Evolutionary conservation across 2,888 invertebrate genomes (phyloP).

Genomic region (Amiota minor): DNA sequence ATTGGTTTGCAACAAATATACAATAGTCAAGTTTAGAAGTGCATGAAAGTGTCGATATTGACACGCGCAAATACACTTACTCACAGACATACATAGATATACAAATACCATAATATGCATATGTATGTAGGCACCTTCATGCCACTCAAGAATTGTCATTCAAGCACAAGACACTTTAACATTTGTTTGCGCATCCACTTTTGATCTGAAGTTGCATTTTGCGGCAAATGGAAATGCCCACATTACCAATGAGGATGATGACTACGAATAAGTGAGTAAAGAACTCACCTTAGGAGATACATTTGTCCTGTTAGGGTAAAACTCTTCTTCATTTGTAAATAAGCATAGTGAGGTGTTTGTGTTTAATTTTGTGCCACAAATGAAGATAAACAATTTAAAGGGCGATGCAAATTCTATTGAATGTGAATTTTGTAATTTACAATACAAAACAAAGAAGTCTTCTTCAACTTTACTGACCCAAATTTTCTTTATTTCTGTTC

Average conservation of each 20-base stretch:
- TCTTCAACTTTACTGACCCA: too few species aligned
- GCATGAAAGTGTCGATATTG: slow-evolving; percentile 17
- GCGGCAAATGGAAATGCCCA: not conserved
- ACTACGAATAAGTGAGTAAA: not conserved
- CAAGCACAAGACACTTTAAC: not conserved
- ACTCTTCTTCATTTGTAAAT: not conserved
- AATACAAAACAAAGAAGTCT: too few species aligned
- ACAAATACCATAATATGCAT: not conserved
- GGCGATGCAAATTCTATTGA: too few species aligned
- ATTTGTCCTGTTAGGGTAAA: not conserved
- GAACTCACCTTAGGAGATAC: not conserved
- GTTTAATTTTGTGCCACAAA: slow-evolving; percentile 25
- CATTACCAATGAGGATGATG: not conserved
- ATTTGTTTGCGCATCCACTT: slow-evolving; percentile 24
- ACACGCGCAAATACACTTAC: slow-evolving; percentile 23
- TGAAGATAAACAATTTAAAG: slow-evolving; percentile 3
- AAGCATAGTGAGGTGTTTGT: slow-evolving; percentile 22
- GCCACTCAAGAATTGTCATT: too few species aligned
- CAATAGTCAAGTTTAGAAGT: slow-evolving; percentile 4
- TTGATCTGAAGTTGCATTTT: slow-evolving; percentile 21
- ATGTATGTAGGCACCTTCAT: too few species aligned
- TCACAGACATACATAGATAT: not conserved
- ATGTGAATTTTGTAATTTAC: too few species aligned
- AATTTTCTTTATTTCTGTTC: too few species aligned
- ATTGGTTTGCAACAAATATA: not conserved